Percentiles rank a stretch among this genome's conserved stretches.
These are phyloP conservation scores for Sitta carolinensis DNA, from an alignment of 2,797 vertebrate genomes.

Conservation along the genomic window DNA sequence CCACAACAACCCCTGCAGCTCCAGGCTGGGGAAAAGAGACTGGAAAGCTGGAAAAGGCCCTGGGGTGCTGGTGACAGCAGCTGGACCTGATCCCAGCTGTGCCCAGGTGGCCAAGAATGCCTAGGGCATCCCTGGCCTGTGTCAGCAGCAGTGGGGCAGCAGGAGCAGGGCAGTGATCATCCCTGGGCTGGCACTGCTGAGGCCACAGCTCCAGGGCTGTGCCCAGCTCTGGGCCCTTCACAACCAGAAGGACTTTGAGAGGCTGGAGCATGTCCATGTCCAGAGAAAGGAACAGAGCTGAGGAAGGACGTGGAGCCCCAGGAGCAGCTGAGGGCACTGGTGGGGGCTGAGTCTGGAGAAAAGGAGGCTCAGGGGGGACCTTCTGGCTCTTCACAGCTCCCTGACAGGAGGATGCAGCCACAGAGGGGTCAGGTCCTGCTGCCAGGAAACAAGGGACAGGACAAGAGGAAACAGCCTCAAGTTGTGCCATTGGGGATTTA, in stretches of 20 bases:
- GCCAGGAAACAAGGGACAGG: not conserved
- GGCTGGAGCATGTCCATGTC: accelerated
- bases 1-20: not conserved
- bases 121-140: not conserved
- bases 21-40: not conserved
- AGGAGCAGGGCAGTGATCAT: not conserved
- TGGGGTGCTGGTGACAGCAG: not conserved
- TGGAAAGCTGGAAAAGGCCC: not conserved
- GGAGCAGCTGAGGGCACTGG: not conserved
- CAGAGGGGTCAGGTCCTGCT: not conserved
- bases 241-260: not conserved
- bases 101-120: not conserved
- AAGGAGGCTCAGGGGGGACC: not conserved
- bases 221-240: not conserved
- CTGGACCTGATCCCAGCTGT: not conserved
- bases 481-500: not conserved
- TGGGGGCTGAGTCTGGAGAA: not conserved
- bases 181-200: not conserved
- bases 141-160: not conserved
- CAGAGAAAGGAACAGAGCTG: not conserved
- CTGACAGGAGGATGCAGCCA: not conserved
- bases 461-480: not conserved
- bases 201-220: accelerated
- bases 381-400: not conserved
- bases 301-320: not conserved